phyloP scores from a whole-genome alignment of 1,140 invertebrate species.

The Paraescarpia echinospica region DNA sequence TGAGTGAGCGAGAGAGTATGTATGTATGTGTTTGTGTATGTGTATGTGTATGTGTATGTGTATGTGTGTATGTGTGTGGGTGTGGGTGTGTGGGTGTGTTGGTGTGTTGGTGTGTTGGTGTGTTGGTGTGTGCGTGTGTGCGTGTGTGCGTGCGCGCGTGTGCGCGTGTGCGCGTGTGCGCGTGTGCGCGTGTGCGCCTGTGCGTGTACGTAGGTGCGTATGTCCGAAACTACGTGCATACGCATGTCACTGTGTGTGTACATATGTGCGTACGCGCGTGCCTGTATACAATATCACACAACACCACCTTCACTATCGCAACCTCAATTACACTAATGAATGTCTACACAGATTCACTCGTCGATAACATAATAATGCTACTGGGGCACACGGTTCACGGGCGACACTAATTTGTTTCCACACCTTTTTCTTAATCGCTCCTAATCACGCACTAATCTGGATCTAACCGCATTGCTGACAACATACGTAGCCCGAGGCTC shows the following conservation, averaged over 20 bases:
- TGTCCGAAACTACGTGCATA: constrained; percentile 10
- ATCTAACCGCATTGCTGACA: not conserved
- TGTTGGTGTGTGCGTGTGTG: not conserved
- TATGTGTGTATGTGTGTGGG: not conserved
- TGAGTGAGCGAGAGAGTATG: too few species aligned
- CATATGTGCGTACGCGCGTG: not conserved
- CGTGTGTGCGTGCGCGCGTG: not conserved
- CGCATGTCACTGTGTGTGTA: not conserved
- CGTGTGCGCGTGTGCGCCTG: not conserved
- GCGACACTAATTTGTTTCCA: not conserved
- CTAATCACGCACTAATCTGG: not conserved
- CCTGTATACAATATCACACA: too few species aligned
- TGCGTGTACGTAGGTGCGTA: not conserved
- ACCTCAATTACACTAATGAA: not conserved
- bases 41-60: too few species aligned
- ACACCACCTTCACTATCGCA: not conserved
- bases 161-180: not conserved
- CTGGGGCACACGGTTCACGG: not conserved
- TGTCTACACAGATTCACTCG: not conserved
- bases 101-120: not conserved
- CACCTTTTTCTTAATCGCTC: not conserved
- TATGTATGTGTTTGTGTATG: too few species aligned
- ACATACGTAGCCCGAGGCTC: not conserved
- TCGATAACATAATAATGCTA: not conserved
- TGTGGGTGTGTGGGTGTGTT: not conserved